Base-by-base conservation (phyloP, 2,113 vertebrate genomes). In the Equus quagga region DNA sequence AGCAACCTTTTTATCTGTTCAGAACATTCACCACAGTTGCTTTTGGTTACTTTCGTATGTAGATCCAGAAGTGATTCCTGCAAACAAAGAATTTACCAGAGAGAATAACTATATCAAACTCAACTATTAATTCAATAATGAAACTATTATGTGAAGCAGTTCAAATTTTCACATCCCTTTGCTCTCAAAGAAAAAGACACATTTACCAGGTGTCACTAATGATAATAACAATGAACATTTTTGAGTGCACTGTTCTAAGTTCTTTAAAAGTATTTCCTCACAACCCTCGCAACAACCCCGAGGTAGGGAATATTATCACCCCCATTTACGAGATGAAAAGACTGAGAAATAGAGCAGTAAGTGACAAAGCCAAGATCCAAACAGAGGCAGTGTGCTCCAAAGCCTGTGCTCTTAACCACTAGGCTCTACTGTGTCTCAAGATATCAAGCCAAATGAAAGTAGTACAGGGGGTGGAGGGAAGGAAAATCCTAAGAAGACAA, bases 1-100 rank as follows among this genome's bases (percentile, higher is more conserved):
- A 99, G 98, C 95, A 99, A 96, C 95, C 99, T 99, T 98, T 99
- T 99, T 62, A 99, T 98, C 97, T 99, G 99, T 91, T 99, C 99
- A 36, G 99, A 98, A 73, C 98, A 98, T 69, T 97, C 82, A 3
- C 13, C 84, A 36, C 95, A 92, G 17, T 98, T 98, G 10, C 21
- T 41, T 79, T 98, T 60, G 8, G 94, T 98, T 95, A 98, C 90
- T 97, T 97, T 99, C n/a, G 41, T 96, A 81, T 98, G 98, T 36
- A 99, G 98, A 51, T 97, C 92, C 89, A 99, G 28, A 11, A 99
- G 95, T 4, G 98, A 98, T 24, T 98, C 98, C 99, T 99, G 92
- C 93, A 92, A 94, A 96, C 1, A 8, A 92, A 91, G 3, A 79
- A 92, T 84, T 83, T 69, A 33, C 67, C 18, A 91, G 10, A 79